Evolutionary conservation across 1,140 invertebrate genomes (phyloP).

Genomic region (Ceratina calcarata): DNA sequence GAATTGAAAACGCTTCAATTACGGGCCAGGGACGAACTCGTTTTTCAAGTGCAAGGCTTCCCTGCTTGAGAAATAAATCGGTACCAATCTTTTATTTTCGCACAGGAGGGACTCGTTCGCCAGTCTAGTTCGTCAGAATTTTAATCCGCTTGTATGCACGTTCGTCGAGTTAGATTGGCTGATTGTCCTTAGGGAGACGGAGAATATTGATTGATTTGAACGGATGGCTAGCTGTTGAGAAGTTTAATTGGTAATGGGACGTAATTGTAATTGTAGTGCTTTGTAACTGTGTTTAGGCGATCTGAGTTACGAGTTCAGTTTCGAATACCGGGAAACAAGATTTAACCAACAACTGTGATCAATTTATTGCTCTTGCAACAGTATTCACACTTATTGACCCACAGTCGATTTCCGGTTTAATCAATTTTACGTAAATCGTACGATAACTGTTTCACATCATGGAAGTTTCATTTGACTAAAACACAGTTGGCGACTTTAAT

Average conservation of each 20-base stretch:
- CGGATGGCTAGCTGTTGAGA: not conserved
- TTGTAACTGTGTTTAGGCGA: not conserved
- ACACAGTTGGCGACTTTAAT: not conserved
- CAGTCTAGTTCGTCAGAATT: not conserved
- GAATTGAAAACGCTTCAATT: conserved; percentile 48
- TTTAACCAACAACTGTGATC: not conserved
- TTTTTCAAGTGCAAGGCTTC: conserved; percentile 34
- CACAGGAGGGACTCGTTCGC: not conserved
- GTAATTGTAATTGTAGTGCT: not conserved
- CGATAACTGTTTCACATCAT: not conserved
- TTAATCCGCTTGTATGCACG: too few species aligned
- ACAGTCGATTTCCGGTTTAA: too few species aligned
- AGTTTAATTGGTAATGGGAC: not conserved
- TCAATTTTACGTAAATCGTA: too few species aligned
- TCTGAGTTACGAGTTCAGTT: not conserved
- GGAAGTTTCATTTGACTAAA: not conserved
- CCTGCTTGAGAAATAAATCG: not conserved
- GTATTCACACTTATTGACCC: too few species aligned
- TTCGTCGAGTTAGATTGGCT: not conserved
- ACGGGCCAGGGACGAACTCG: not conserved
- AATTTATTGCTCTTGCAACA: too few species aligned
- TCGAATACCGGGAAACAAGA: not conserved
- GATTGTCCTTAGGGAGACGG: not conserved
- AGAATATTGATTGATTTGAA: not conserved
- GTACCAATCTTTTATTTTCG: not conserved